phyloP scores from a whole-genome alignment of 2,113 vertebrate genomes.

The Shinisaurus crocodilurus region DNA sequence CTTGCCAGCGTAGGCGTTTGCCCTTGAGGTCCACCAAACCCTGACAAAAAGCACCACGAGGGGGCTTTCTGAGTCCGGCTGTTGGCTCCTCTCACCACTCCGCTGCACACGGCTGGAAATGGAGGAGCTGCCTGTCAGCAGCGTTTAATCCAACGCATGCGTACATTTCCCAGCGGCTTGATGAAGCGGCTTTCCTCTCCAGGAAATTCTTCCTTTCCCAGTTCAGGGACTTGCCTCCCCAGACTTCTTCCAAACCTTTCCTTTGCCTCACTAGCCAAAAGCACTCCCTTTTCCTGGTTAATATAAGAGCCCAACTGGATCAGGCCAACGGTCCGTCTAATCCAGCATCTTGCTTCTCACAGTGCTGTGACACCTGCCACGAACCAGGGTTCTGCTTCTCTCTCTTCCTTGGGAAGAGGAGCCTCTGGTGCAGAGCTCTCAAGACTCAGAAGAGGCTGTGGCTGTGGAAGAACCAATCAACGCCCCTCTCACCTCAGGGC shows the following conservation, averaged over 20 bases:
- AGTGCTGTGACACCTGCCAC: too few species aligned
- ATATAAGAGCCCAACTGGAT: neutral
- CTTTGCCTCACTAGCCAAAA: neutral
- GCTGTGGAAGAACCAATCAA: too few species aligned
- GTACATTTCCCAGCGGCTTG: constrained; percentile 40
- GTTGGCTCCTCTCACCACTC: constrained; percentile 3
- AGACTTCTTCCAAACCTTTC: neutral
- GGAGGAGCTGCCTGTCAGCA: constrained; percentile 17
- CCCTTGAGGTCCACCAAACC: neutral
- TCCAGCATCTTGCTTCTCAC: neutral
- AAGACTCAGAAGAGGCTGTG: too few species aligned
- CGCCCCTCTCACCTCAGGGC: too few species aligned
- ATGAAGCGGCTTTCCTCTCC: constrained; percentile 46
- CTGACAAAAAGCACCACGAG: neutral
- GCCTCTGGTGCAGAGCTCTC: too few species aligned
- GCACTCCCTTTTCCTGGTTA: neutral
- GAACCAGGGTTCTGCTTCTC: neutral
- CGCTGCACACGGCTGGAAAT: neutral
- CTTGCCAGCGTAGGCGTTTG: neutral
- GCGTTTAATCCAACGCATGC: neutral
- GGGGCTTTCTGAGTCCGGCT: neutral
- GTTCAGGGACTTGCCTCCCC: constrained; percentile 19
- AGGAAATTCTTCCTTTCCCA: constrained; percentile 55
- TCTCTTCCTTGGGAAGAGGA: too few species aligned
- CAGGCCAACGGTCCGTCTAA: too few species aligned